phyloP scores from a whole-genome alignment of 2,113 vertebrate species.

The Scopus umbretta region DNA sequence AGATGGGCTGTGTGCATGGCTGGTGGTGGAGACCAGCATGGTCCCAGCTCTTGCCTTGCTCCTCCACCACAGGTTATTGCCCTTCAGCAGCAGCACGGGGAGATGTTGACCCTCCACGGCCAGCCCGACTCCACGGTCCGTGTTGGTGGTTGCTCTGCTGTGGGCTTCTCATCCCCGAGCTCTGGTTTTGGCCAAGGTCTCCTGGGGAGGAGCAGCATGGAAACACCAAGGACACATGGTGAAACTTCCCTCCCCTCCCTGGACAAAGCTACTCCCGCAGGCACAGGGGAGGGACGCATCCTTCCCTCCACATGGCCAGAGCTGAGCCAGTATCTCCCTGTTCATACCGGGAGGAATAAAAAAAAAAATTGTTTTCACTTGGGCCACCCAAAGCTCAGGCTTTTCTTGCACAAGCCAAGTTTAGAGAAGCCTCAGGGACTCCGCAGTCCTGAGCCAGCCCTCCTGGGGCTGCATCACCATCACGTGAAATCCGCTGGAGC shows the following conservation, averaged over 20 bases:
- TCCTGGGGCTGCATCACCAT: no score
- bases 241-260: neutral
- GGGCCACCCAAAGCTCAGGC: neutral
- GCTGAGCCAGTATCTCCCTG: accelerated
- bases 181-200: neutral
- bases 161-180: neutral
- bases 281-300: neutral
- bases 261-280: neutral
- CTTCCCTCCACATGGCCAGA: neutral
- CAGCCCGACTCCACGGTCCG: accelerated
- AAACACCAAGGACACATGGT: neutral
- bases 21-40: accelerated
- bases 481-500: neutral
- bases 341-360: neutral
- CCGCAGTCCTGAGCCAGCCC: neutral
- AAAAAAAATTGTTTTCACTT: neutral
- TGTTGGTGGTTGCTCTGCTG: neutral
- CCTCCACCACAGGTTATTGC: neutral
- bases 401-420: neutral
- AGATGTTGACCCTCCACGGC: neutral
- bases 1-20: accelerated
- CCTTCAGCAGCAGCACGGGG: neutral
- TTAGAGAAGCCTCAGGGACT: neutral
- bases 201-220: neutral
- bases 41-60: neutral